Conservation (phyloP, 2,113 vertebrate species). For the Catharus bicknelli region DNA sequence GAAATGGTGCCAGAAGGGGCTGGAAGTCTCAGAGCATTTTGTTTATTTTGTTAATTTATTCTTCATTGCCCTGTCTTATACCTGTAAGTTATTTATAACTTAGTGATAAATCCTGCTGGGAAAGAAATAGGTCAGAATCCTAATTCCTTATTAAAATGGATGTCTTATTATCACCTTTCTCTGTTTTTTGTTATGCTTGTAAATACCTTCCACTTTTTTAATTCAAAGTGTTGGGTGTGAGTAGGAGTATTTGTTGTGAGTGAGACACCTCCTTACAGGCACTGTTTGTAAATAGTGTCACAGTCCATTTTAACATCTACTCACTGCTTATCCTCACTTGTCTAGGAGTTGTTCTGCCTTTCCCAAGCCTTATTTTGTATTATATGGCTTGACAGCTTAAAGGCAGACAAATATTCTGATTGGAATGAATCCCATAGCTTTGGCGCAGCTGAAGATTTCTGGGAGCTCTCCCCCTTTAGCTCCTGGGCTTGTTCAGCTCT, state of each 20-base stretch:
- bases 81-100: constrained; percentile 34
- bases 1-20: neutral
- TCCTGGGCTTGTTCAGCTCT: neutral
- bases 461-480: fast-evolving
- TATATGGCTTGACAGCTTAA: neutral
- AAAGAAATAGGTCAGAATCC: constrained; percentile 56
- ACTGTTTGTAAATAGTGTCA: neutral
- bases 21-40: neutral
- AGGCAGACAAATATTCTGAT: neutral
- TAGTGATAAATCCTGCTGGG: neutral
- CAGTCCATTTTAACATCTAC: neutral
- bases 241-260: neutral
- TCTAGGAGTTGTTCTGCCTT: neutral
- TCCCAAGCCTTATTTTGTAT: neutral
- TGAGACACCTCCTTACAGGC: neutral
- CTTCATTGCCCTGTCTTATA: neutral
- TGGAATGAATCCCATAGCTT: fast-evolving
- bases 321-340: neutral
- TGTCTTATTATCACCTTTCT: neutral
- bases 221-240: neutral
- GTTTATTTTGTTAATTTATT: constrained; percentile 52
- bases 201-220: neutral
- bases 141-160: constrained; percentile 37
- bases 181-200: neutral
- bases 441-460: neutral